Base-by-base conservation (phyloP, 2,888 invertebrate species). In the Tubulanus polymorphus region DNA sequence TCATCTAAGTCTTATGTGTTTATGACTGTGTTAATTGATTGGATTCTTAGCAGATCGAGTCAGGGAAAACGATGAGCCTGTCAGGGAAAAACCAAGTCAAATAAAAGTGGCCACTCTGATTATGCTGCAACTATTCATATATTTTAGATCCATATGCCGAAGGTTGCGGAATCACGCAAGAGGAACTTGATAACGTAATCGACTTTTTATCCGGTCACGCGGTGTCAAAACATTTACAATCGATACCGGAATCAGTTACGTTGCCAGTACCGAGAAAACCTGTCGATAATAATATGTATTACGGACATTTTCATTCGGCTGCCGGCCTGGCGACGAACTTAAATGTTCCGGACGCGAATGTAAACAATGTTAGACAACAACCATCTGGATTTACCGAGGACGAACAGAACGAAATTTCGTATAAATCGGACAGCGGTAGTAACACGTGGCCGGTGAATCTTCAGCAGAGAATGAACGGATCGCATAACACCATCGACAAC, bases 101-200 rank as follows among this genome's bases (percentile, higher is more conserved):
- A n/a, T n/a, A n/a, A n/a, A n/a, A n/a, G n/a, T n/a, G n/a, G n/a
- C n/a, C n/a, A n/a, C n/a, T n/a, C n/a, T n/a, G n/a, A n/a, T n/a
- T n/a, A n/a, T n/a, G n/a, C n/a, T n/a, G n/a, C n/a, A n/a, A n/a
- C n/a, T n/a, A n/a, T n/a, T 32, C 35, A 32, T 32, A 12, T 10
- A n/a, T 32, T 32, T 32, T 23, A 41, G 41, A 23, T 15, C 41
- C 41, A 15, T 8, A 23, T 41, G 23, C 6, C 41, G 41, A 57
- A 37, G 55, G 61, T 29, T 64, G 65, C n/a, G 56, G 71, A 18
- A 72, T 71, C 3, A 66, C 71, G 6, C 72, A 72, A 51, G 74
- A 75, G 60, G 74, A 73, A 49, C 59, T 75, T 35, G 72, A 75
- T 60, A 71, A 68, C 60, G 73, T 75, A 25, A 73, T 75, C 48